phyloP scores from a whole-genome alignment of 2,113 vertebrate genomes.

The Lepus europaeus region DNA sequence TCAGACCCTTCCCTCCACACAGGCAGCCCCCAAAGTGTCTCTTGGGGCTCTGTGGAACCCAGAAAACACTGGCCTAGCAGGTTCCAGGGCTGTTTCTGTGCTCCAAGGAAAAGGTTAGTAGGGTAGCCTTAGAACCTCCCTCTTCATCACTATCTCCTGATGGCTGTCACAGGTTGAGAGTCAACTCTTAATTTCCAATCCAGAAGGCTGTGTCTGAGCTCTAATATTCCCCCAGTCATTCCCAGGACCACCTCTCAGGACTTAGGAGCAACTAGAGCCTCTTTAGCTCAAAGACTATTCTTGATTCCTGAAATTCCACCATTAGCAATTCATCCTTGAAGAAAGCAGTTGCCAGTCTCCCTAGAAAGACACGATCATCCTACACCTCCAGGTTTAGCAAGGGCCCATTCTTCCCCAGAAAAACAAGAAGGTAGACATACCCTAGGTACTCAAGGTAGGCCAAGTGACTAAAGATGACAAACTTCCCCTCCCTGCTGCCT shows the following conservation, averaged over 20 bases:
- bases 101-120: not conserved
- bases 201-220: not conserved
- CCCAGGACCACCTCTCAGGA: not conserved
- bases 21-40: not conserved
- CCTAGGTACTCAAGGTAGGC: not conserved
- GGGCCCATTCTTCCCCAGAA: not conserved
- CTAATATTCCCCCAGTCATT: not conserved
- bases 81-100: not conserved
- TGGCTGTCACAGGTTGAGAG: not conserved
- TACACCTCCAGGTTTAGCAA: not conserved
- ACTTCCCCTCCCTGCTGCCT: not conserved
- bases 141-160: not conserved
- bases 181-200: not conserved
- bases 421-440: not conserved
- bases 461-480: not conserved
- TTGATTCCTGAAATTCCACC: not conserved
- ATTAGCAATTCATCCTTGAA: not conserved
- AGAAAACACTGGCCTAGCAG: not conserved
- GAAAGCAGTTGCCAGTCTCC: not conserved
- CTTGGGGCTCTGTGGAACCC: not conserved
- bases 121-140: not conserved
- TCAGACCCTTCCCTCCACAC: not conserved
- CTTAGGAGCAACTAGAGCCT: conserved; percentile 6
- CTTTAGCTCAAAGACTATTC: not conserved
- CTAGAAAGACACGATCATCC: not conserved